Base-by-base conservation (phyloP, 2,113 vertebrate genomes). In the Pollachius pollachius region DNA sequence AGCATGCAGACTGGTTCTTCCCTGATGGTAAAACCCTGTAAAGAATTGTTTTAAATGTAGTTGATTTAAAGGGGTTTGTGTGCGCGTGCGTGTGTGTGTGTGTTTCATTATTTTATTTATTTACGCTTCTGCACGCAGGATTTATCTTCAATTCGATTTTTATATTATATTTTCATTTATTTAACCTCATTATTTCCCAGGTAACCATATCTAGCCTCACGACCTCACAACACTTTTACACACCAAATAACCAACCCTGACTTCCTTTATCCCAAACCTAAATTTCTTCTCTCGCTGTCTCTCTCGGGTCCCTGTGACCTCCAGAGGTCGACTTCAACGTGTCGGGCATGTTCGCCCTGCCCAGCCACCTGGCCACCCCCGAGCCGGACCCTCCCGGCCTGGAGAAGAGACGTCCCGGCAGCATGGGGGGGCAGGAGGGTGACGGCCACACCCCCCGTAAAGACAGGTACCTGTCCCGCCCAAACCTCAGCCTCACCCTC, bases 1-100 rank as follows among this genome's bases (percentile, higher is more conserved):
- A 97, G 84, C 97, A 99, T 0, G 95, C 96, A 0, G 93, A 96
- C 82, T 99, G 97, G 96, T 99, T 99, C 92, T 99, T 99, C 82
- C 95, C 96, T 41, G 97, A 93, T 77, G 97, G 97, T 99, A 89
- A 76, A 69, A 52, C 19, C 41, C 41, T 48, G 12, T 48, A 13
- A 2, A 13, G 41, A 48, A 2, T 48, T 48, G 8, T 12, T 13
- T 48, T 48, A 13, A 54, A 7, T 71, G 11, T 8, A 30, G 3
- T 60, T 21, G 18, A n/a, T 12, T 21, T 60, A 18, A 9, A 18
- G 4, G 18, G 8, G 15, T 16, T 16, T 57, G 0, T 57, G 5
- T 2, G 54, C n/a, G 58, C n/a, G 15, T 56, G 15, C 12, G 54
- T 13, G 3, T 13, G 18, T 62, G n/a, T 5, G 15, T 30, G 62